phyloP scores from a whole-genome alignment of 2,888 invertebrate genomes.

The Tipula lateralis region DNA sequence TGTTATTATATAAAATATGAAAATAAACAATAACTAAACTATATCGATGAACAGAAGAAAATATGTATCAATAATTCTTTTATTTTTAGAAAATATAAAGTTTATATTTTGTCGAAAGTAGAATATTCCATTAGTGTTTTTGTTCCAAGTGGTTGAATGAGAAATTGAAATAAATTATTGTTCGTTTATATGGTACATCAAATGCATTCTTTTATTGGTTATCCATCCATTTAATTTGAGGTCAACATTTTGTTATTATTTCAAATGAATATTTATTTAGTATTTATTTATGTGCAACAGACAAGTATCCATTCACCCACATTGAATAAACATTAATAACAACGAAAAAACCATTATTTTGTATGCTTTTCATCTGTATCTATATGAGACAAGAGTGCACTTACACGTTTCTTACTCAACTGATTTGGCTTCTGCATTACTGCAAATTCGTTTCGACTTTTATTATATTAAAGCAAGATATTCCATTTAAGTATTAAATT shows the following conservation, averaged over 20 bases:
- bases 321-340: not conserved
- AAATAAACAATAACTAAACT: not conserved
- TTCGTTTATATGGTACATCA: not conserved
- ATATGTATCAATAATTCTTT: not conserved
- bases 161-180: not conserved
- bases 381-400: not conserved
- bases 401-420: not conserved
- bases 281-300: not conserved
- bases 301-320: not conserved
- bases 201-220: not conserved
- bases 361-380: not conserved
- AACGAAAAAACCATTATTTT: not conserved
- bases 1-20: not conserved
- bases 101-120: constrained; percentile 14
- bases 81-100: not conserved
- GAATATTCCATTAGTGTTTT: not conserved
- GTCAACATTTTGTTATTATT: not conserved
- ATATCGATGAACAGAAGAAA: not conserved
- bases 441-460: not conserved
- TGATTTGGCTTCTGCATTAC: not conserved
- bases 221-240: not conserved
- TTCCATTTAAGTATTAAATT: not conserved
- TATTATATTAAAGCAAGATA: not conserved
- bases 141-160: constrained; percentile 19
- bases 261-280: not conserved